phyloP scores from a whole-genome alignment of 2,113 vertebrate species.

The Mystacornis crossleyi region DNA sequence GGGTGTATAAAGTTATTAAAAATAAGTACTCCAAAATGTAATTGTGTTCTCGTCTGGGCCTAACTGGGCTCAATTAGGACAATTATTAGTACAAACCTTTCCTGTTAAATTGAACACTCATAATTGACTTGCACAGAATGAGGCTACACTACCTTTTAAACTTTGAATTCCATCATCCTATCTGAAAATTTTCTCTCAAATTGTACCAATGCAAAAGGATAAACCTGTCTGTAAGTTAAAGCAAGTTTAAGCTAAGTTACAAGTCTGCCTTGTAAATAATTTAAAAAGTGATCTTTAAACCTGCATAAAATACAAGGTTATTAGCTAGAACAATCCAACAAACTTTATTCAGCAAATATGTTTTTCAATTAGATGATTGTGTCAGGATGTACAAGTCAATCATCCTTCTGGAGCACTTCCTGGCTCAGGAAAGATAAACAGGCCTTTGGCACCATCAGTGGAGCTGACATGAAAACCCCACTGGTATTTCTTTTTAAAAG shows the following conservation, averaged over 20 bases:
- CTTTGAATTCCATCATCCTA: not conserved
- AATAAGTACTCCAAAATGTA: not conserved
- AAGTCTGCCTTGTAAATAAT: not conserved
- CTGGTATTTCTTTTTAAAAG: not conserved
- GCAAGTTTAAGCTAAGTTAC: not conserved
- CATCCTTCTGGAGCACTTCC: not conserved
- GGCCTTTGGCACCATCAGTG: not conserved
- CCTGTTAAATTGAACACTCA: not conserved
- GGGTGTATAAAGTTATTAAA: not conserved
- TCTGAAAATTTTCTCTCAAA: not conserved
- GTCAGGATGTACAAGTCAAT: not conserved
- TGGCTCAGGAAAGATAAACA: not conserved
- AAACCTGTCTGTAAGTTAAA: not conserved
- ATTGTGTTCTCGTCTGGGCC: not conserved
- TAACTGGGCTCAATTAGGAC: not conserved
- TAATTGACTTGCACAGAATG: not conserved
- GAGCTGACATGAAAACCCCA: not conserved
- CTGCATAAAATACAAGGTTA: not conserved
- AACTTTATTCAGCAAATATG: not conserved
- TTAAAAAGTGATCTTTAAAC: not conserved
- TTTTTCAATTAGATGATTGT: not conserved
- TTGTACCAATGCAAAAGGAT: not conserved
- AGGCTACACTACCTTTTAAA: not conserved
- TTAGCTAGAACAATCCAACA: not conserved
- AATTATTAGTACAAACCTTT: not conserved